These are phyloP conservation scores for Cottus gobio DNA, from an alignment of 2,113 vertebrate genomes.

Conservation along the genomic window DNA sequence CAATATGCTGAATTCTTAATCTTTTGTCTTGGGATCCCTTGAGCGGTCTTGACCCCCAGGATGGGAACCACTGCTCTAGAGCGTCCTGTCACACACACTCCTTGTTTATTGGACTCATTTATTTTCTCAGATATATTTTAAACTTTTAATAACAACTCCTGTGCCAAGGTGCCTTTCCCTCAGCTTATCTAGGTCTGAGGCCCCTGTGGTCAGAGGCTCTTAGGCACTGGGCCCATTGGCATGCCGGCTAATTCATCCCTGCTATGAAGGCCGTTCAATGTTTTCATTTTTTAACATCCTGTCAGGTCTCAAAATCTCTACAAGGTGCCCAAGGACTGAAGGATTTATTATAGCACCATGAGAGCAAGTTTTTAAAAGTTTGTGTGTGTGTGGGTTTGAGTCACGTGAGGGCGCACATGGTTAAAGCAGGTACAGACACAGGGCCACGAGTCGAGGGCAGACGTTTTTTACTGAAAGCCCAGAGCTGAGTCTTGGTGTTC, in stretches of 20 bases:
- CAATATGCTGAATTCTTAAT: not conserved
- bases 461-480: not conserved
- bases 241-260: not conserved
- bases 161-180: not conserved
- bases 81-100: not conserved
- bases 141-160: not conserved
- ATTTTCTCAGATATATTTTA: not conserved
- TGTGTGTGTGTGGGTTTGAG: not conserved
- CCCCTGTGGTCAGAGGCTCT: not conserved
- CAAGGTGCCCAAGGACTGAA: not conserved
- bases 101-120: not conserved
- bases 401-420: not conserved
- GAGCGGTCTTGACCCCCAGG: too few relatives aligned
- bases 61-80: not conserved
- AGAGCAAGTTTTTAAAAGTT: not conserved
- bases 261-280: not conserved
- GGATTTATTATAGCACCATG: not conserved
- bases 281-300: constrained; percentile 4
- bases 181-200: not conserved
- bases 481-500: not conserved
- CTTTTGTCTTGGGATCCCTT: not conserved
- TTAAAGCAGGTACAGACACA: not conserved
- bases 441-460: not conserved
- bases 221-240: not conserved
- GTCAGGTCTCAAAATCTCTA: not conserved